Base-by-base conservation (phyloP, 2,888 invertebrate genomes). In the Drosophila melanosoma region DNA sequence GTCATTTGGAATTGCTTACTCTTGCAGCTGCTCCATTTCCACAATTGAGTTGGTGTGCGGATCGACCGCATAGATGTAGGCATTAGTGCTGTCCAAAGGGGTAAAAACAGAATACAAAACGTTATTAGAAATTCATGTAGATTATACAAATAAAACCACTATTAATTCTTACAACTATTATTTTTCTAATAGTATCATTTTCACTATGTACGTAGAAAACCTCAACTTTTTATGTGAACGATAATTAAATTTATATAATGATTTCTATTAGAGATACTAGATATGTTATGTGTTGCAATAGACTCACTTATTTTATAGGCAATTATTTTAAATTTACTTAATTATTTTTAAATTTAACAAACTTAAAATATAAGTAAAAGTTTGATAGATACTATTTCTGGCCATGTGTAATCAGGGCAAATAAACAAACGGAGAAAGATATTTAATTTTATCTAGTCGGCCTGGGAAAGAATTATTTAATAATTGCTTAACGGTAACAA, bases 31-130 rank as follows among this genome's bases (percentile, higher is more conserved):
- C 69, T 96, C 96, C 95, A 96, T 96, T 89, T 97, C 97, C 53
- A 97, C 95, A 65, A 98, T 95, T 0, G 96, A 95, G 90, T 97
- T 97, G 7, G 96, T 95, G 79, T 96, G 94, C 1, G 96, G 96
- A 93, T 97, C 97, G 26, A 98, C 96, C 3, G 96, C 97, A 90
- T 97, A 98, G 69, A 98, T 94, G 86, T 97, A 97, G 93, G 97
- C 95, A 87, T 97, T 97, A 32, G 97, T 97, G 59, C 97, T 97
- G 94, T 77, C 15, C 11, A 29, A 12, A 12, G n/a, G 8, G 10
- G 11, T 8, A 23, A 15, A 8, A 56, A 15, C 1, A 52, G 2
- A 8, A 8, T 23, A 11, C 35, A 15, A 8, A 36, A 36, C 10
- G 3, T 36, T 17, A 36, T 36, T 49, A 17, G 17, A 17, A 8